Evolutionary conservation across 2,797 vertebrate species (phyloP).

Genomic region (Megalops cyprinoides): DNA sequence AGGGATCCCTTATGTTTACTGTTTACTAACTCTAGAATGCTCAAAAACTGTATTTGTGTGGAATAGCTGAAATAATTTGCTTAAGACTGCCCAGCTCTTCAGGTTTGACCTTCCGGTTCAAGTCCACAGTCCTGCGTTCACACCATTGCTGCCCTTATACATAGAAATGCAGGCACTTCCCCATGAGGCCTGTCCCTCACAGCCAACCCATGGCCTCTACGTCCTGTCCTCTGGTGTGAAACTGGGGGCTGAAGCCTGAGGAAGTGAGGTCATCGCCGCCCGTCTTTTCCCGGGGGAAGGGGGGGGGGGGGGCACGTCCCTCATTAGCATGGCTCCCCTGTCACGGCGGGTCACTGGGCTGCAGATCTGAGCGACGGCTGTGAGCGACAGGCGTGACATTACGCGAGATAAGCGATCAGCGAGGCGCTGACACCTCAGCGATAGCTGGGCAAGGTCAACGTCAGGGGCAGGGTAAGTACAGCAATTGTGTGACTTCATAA

Average conservation of each 20-base stretch:
- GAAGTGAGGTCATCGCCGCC: not conserved
- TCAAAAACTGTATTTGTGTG: too few species aligned
- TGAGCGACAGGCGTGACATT: slow-evolving; percentile 74
- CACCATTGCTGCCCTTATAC: too few species aligned
- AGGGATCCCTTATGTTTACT: too few species aligned
- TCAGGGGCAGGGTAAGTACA: slow-evolving; percentile 56
- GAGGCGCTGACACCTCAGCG: slow-evolving; percentile 56
- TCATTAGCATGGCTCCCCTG: slow-evolving; percentile 64
- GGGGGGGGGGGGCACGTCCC: slow-evolving; percentile 52
- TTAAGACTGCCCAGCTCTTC: too few species aligned
- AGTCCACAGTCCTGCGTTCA: too few species aligned
- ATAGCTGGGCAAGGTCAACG: slow-evolving; percentile 56
- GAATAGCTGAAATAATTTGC: too few species aligned
- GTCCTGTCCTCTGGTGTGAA: too few species aligned
- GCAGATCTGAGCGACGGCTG: slow-evolving; percentile 42
- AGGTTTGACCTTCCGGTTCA: too few species aligned
- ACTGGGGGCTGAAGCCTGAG: not conserved
- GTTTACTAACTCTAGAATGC: too few species aligned
- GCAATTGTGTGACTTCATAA: slow-evolving; percentile 36
- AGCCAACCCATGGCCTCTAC: not conserved
- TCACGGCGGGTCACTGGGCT: slow-evolving; percentile 35
- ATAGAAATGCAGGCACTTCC: too few species aligned
- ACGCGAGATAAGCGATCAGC: slow-evolving; percentile 50
- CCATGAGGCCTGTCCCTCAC: not conserved
- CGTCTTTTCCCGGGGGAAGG: slow-evolving; percentile 57